Evolutionary conservation across 1,140 invertebrate genomes (phyloP), one percentile per base, ranked within the genome.

Genomic region (Archivesica marissinica): DNA sequence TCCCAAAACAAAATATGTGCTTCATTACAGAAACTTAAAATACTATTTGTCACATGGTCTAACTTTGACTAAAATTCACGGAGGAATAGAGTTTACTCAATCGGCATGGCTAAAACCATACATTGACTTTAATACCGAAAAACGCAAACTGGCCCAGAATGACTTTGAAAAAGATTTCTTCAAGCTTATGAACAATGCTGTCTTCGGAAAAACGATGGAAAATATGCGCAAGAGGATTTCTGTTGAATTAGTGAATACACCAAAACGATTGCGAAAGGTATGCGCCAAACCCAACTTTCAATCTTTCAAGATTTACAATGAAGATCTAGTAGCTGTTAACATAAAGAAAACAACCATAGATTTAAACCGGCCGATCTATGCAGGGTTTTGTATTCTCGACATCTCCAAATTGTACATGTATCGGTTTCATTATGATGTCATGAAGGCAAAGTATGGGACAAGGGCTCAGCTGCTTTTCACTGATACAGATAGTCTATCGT

Each of bases 141-240:
- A 91, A 35, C 87, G 94, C 89, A 91, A 84, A 78, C 50, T 87
- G 52, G 92, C 94, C n/a, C 92, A 74, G 30, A 93, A 89, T 78
- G 90, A 89, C 47, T 94, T 94, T 87, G 91, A 93, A 86, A 93
- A 94, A 89, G 91, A 94, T 68, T 92, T 94, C 74, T 95, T 81
- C 79, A 95, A 95, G 91, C 77, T 94, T 4, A 90, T 94, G 87
- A 94, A 93, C 75, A 94, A 94, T 85, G 50, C 87, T 17, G 86
- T 93, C 20, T 95, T 94, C 87, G 94, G 95, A 1, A 94, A 94
- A 89, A 94, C 91, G 1, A 93, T 94, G 87, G 93, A 95, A 86
- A 94, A 94, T 86, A 84, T 87, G 68, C n/a, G 89, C 59, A 30
- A 79, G 17, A 92, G 97, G 98, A 79, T 80, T 93, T 13, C 59